Evolutionary conservation across 2,888 invertebrate genomes (phyloP).

Genomic region (Aporophyla lueneburgensis): DNA sequence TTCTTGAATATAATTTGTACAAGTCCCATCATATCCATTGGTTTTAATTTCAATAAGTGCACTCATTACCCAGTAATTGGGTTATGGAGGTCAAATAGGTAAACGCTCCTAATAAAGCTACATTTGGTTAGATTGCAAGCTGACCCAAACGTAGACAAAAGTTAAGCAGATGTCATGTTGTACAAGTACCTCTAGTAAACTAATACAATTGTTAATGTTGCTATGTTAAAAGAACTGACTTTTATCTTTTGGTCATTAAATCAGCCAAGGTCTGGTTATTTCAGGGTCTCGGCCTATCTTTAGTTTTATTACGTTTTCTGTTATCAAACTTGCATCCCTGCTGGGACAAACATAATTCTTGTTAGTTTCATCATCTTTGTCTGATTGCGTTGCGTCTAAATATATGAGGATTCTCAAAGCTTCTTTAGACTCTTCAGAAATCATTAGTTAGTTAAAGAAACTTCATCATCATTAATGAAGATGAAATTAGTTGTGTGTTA

Average conservation of each 20-base stretch:
- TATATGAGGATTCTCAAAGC: neutral
- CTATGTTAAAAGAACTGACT: neutral
- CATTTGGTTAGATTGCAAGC: neutral
- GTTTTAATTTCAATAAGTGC: neutral
- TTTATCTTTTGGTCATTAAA: conserved; percentile 6
- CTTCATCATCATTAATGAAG: neutral
- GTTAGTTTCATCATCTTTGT: conserved; percentile 44
- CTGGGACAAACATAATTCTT: conserved; percentile 13
- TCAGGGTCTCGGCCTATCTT: conserved; percentile 19
- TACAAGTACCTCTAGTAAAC: neutral
- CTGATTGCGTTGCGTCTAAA: neutral
- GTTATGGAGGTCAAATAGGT: neutral
- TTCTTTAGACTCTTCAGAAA: neutral
- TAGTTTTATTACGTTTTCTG: conserved; percentile 22
- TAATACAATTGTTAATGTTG: conserved; percentile 15
- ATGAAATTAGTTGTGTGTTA: neutral
- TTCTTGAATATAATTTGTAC: neutral
- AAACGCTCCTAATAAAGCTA: neutral
- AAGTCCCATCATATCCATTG: neutral
- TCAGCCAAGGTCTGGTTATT: conserved; percentile 19
- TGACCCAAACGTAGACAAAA: neutral
- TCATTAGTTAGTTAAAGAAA: neutral
- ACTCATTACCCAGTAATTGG: neutral
- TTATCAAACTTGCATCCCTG: conserved; percentile 33
- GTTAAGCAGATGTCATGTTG: neutral